phyloP scores from a whole-genome alignment of 2,113 vertebrate genomes.

The Elephas maximus region DNA sequence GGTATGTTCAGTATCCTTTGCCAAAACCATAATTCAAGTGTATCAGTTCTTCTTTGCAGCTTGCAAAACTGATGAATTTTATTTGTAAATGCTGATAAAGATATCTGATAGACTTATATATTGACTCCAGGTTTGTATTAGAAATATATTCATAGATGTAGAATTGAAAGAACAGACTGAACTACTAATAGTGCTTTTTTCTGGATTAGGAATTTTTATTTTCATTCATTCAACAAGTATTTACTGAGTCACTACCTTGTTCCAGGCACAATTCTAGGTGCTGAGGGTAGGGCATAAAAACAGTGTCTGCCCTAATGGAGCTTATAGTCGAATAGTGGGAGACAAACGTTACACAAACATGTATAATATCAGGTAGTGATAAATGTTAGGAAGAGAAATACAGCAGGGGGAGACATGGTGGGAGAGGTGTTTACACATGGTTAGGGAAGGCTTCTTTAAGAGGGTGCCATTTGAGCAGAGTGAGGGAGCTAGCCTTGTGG shows the following conservation, averaged over 20 bases:
- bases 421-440: neutral
- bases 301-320: neutral
- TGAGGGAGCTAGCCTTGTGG: neutral
- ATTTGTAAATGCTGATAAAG: neutral
- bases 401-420: neutral
- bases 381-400: neutral
- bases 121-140: neutral
- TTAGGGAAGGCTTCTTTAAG: neutral
- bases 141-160: neutral
- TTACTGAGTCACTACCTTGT: neutral
- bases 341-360: neutral
- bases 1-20: neutral
- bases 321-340: neutral
- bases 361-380: neutral
- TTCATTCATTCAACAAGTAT: neutral
- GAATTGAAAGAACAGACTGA: neutral
- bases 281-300: neutral
- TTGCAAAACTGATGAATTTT: neutral
- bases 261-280: neutral
- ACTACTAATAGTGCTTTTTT: constrained; percentile 3
- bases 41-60: neutral
- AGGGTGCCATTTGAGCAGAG: neutral
- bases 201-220: neutral
- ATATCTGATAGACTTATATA: neutral
- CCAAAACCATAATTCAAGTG: neutral